phyloP scores from a whole-genome alignment of 2,113 vertebrate genomes.

The Mystacornis crossleyi region DNA sequence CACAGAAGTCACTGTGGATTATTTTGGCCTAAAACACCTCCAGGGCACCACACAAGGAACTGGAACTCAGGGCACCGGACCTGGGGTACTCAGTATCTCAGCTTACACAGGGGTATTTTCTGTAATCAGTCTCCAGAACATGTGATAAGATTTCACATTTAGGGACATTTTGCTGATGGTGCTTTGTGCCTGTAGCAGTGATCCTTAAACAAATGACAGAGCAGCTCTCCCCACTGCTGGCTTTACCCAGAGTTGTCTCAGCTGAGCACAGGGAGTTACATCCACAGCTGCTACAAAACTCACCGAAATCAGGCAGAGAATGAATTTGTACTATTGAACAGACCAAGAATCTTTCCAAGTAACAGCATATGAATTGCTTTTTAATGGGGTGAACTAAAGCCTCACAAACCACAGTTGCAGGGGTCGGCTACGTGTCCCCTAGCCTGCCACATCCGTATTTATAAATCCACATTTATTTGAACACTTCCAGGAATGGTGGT shows the following conservation, averaged over 20 bases:
- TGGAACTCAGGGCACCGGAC: background rate
- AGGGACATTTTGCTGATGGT: background rate
- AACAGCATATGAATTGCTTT: background rate
- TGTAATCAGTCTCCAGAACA: background rate
- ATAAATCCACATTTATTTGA: background rate
- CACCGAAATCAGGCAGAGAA: background rate
- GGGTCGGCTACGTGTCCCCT: background rate
- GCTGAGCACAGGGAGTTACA: background rate
- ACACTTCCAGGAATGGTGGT: background rate
- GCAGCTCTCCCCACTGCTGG: background rate
- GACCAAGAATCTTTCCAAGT: background rate
- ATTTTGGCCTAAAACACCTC: background rate
- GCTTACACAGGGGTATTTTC: background rate
- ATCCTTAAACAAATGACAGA: background rate
- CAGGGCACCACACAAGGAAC: background rate
- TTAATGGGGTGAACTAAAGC: background rate
- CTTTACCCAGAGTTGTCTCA: background rate
- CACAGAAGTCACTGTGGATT: background rate
- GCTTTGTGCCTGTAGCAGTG: background rate
- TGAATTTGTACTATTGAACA: background rate
- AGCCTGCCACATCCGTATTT: rapidly evolving
- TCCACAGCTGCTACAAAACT: background rate
- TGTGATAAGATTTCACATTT: background rate
- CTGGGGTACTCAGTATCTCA: rapidly evolving
- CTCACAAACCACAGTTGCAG: background rate